phyloP scores from a whole-genome alignment of 2,797 vertebrate genomes.

The Antennarius maculatus region DNA sequence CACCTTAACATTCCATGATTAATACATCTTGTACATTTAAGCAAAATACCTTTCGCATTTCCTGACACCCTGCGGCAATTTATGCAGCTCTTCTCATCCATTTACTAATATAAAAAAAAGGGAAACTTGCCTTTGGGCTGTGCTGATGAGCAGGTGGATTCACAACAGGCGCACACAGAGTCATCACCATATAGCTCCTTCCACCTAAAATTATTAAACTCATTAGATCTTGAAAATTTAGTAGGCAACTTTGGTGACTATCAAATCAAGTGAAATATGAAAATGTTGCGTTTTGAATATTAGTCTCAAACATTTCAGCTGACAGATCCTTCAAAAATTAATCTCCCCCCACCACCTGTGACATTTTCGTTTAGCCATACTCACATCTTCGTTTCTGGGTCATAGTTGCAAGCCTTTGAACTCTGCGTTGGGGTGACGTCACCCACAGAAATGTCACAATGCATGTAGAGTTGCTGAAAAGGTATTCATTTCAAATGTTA shows the following conservation, averaged over 20 bases:
- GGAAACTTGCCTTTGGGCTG: constrained; percentile 30
- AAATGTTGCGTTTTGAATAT: background rate
- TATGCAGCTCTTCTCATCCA: background rate
- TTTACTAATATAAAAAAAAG: background rate
- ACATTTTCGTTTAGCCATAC: constrained; percentile 7
- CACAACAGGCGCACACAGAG: constrained; percentile 73
- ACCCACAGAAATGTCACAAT: constrained; percentile 68
- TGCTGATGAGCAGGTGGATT: constrained; percentile 34
- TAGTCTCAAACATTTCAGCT: background rate
- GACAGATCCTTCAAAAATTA: background rate
- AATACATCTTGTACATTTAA: background rate
- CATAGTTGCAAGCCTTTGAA: constrained; percentile 74
- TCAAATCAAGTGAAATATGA: background rate
- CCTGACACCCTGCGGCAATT: background rate
- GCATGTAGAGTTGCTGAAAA: constrained; percentile 71
- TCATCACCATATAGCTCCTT: constrained; percentile 61
- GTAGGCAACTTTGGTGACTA: background rate
- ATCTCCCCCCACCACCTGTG: background rate
- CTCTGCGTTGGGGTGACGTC: constrained; percentile 22
- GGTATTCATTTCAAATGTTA: background rate
- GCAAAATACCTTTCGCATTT: background rate
- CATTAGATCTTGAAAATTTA: background rate
- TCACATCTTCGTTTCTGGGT: constrained; percentile 41
- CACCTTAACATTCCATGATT: background rate
- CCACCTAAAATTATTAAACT: constrained; percentile 68